A percentile compares a stretch with the other conserved stretches of the same genome.
Evolutionary conservation across 1,140 invertebrate genomes (phyloP).

Genomic region (Tyrophagus putrescentiae): DNA sequence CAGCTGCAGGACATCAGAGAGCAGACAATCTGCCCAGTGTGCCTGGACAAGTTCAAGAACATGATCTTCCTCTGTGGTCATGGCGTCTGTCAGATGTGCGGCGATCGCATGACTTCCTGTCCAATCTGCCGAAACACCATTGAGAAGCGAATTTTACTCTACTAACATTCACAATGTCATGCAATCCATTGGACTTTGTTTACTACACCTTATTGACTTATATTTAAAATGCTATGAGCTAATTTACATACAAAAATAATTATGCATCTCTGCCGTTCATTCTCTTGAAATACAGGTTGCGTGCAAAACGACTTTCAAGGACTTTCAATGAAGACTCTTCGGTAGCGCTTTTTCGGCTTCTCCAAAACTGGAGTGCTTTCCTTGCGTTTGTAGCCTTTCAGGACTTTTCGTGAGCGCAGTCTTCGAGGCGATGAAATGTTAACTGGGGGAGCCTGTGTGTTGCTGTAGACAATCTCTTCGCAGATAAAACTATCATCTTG

Average conservation of each 20-base stretch:
- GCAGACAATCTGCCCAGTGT: slow-evolving; percentile 96
- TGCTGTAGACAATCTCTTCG: slow-evolving; percentile 9
- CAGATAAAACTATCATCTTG: slow-evolving; percentile 9
- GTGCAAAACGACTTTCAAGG: too few relatives aligned
- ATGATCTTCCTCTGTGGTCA: slow-evolving; percentile 98
- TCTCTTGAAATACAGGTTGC: too few relatives aligned
- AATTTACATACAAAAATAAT: too few relatives aligned
- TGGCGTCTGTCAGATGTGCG: slow-evolving; percentile 94
- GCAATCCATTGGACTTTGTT: too few relatives aligned
- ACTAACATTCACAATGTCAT: too few relatives aligned
- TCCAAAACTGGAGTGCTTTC: slow-evolving; percentile 11
- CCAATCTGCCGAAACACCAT: slow-evolving; percentile 91
- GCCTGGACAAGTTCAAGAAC: slow-evolving; percentile 89
- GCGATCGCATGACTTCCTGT: slow-evolving; percentile 87
- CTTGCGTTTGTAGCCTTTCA: background rate
- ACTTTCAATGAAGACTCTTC: slow-evolving; percentile 2
- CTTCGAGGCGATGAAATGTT: too few relatives aligned
- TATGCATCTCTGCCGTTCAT: too few relatives aligned
- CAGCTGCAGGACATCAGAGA: slow-evolving; percentile 94
- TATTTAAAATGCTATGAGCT: too few relatives aligned
- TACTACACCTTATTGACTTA: background rate
- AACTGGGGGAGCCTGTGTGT: too few relatives aligned
- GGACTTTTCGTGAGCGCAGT: background rate
- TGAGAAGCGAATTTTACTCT: slow-evolving; percentile 83
- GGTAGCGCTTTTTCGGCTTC: background rate